Conservation (phyloP, 2,888 invertebrate genomes). For the Caenorhabditis doughertyi region DNA sequence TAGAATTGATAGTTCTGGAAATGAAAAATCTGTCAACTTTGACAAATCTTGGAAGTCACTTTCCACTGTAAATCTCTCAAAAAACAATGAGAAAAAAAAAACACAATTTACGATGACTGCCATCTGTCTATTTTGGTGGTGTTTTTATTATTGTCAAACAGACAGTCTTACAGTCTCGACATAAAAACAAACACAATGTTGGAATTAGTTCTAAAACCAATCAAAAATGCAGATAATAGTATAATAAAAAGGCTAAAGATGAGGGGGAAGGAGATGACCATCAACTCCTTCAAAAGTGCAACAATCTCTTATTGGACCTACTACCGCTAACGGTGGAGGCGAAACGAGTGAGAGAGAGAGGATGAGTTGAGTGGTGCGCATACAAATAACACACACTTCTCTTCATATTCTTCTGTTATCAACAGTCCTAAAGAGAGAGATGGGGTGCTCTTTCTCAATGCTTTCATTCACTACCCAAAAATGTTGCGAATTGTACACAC, state of each 20-base stretch:
- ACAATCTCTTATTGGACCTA: slow-evolving; percentile 43
- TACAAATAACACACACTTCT: slow-evolving; percentile 51
- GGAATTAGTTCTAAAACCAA: too few species aligned
- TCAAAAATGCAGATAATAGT: too few species aligned
- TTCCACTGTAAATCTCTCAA: too few species aligned
- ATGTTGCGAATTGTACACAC: slow-evolving; percentile 58
- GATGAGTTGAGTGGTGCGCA: slow-evolving; percentile 55
- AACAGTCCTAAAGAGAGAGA: slow-evolving; percentile 20
- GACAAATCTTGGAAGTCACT: too few species aligned
- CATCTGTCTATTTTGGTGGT: too few species aligned
- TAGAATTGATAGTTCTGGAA: too few species aligned
- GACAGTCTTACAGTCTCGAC: too few species aligned
- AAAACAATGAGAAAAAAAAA: too few species aligned
- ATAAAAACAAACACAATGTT: too few species aligned
- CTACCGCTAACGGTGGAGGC: slow-evolving; percentile 11
- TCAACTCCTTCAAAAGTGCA: slow-evolving; percentile 38
- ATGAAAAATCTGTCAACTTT: too few species aligned
- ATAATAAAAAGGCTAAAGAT: background rate
- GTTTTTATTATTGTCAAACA: too few species aligned
- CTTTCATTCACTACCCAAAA: slow-evolving; percentile 42
- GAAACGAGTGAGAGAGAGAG: slow-evolving; percentile 7
- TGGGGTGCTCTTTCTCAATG: slow-evolving; percentile 6
- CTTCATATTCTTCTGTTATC: slow-evolving; percentile 43
- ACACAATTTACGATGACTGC: too few species aligned
- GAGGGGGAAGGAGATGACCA: slow-evolving; percentile 23